Evolutionary conservation across 2,797 vertebrate genomes (phyloP), one percentile per base, ranked within the genome.

Genomic region (Enteromius treurensis): DNA sequence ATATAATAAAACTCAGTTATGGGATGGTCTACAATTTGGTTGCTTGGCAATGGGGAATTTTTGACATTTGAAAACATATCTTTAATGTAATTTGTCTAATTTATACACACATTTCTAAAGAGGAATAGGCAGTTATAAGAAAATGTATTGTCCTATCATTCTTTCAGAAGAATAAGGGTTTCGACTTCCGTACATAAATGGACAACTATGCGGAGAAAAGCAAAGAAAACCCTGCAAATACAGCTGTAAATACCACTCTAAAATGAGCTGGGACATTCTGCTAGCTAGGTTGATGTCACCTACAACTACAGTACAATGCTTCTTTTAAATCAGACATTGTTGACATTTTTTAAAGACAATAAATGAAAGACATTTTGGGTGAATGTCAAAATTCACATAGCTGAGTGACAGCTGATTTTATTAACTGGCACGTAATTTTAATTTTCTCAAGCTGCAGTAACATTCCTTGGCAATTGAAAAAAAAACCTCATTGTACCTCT

Each of bases 391-490:
- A 62, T 29, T 55, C 10, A 11, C 42, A 80, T 62, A 73, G 37
- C 14, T 65, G 58, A 15, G 5, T 53, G 58, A 60, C 37, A 70
- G 3, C 11, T 80, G 37, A 76, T 68, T 55, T 82, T 45, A 76
- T 19, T 55, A 67, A 73, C 49, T 17, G 45, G n/a, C 67, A 23
- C 17, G 23, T 1, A 17, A 45, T 26, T 55, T 26, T 55, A n/a
- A 55, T 15, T 67, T 51, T 19, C 1, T 17, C 68, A 73, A 10
- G 3, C 0, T 64, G 74, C 21, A 7, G 32, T 8, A 58, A 67
- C 11, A 55, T 29, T 45, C 10, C 32, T 19, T n/a, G 5, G 15
- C 19, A 37, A 29, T 1, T 21, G 8, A 4, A 60, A 80, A 64
- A 80, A 21, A 13, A 0, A 4, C 6, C 14, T 51, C 26, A 26